Conservation (phyloP, 2,797 vertebrate genomes). For the Eutrigla gurnardus region DNA sequence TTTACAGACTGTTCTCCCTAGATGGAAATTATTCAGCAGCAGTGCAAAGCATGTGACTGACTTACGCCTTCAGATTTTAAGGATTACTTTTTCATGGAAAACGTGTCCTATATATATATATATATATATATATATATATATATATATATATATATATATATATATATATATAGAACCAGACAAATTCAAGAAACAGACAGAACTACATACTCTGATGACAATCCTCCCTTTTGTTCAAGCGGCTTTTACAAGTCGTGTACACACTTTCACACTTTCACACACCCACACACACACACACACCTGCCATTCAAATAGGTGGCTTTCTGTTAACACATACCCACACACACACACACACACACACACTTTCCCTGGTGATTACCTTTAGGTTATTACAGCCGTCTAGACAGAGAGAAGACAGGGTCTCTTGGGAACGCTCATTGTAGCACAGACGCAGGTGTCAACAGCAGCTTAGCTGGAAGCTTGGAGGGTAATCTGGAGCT, state of each 20-base stretch:
- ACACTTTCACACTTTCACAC: slow-evolving; percentile 51
- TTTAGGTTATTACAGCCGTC: slow-evolving; percentile 75
- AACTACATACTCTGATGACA: slow-evolving; percentile 48
- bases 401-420: slow-evolving; percentile 73
- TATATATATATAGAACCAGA: slow-evolving; percentile 52
- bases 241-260: slow-evolving; percentile 51
- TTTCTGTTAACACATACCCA: slow-evolving; percentile 41
- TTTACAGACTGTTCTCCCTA: neutral
- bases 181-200: slow-evolving; percentile 48
- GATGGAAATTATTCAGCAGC: neutral
- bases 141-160: slow-evolving; percentile 58
- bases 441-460: slow-evolving; percentile 55
- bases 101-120: slow-evolving; percentile 49
- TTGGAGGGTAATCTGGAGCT: slow-evolving; percentile 26
- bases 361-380: slow-evolving; percentile 62
- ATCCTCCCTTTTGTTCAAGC: slow-evolving; percentile 56
- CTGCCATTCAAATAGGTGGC: slow-evolving; percentile 43
- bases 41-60: slow-evolving; percentile 7
- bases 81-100: slow-evolving; percentile 48
- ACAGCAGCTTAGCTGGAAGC: slow-evolving; percentile 57
- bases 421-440: slow-evolving; percentile 58
- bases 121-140: slow-evolving; percentile 53
- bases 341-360: slow-evolving; percentile 25
- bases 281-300: slow-evolving; percentile 49
- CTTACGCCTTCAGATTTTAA: slow-evolving; percentile 36